Evolutionary conservation across 2,888 invertebrate species (phyloP), one percentile per base, ranked within the genome.

Genomic region (Cordilura impudica): DNA sequence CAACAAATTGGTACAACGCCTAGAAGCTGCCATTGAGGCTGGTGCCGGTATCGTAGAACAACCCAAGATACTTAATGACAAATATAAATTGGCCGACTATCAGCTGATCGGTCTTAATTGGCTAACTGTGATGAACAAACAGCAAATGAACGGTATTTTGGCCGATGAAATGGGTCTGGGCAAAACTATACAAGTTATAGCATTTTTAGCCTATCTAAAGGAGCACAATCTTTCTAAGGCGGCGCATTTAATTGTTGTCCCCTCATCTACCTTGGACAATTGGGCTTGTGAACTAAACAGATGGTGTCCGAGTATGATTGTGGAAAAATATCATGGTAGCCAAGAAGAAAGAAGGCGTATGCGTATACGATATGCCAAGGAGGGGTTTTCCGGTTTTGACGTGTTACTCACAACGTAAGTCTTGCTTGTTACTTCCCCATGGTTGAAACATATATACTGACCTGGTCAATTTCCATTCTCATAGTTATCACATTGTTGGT

Each of bases 131-230:
- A 93, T 98, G 90, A 95, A 97, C 89, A 93, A 94, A 78, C 96
- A 97, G 85, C 94, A 94, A 12, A 94, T 98, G 47, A 98, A 98
- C 86, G 97, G 97, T 0, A 98, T 99, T 85, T 91, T 99, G 81
- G 98, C 98, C 0, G 98, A 99, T 88, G 98, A 99, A 91, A 99
- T 99, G 98, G 97, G 97, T 0, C 91, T 98, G 2, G 97, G 97
- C 4, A 98, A 98, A 90, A 98, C 98, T 0, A 94, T 98, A 81
- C 97, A 98, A 89, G 94, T 97, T n/a, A 97, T 98, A 81, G 94
- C 97, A 0, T 97, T 97, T 90, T 91, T 98, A 0, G 95, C 97
- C 0, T 95, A 98, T 87, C 91, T 98, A 14, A 95, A 97, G 89
- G 96, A 98, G 87, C 93, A 93, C 0, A 93, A 93, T 0, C 92